Evolutionary conservation across 2,888 invertebrate genomes (phyloP).

Genomic region (Amiota minor): DNA sequence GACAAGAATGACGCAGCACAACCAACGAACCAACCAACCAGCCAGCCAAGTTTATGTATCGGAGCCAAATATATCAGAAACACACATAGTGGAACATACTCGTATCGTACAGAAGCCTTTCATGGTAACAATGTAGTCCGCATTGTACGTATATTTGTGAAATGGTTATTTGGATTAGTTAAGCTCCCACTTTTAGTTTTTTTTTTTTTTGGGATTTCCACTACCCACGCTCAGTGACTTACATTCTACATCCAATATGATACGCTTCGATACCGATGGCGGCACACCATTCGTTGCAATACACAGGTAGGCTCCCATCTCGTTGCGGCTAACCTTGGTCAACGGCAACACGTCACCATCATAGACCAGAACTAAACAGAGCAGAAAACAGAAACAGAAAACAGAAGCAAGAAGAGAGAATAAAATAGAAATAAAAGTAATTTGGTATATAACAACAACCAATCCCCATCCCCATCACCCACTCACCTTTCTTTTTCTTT

Average conservation of each 20-base stretch:
- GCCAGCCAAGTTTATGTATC: neutral
- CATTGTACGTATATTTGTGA: neutral
- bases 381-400: neutral
- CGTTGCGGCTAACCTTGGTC: conserved; percentile 89
- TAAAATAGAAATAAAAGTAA: neutral
- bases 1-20: conserved; percentile 42
- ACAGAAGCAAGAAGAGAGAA: neutral
- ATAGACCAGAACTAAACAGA: conserved; percentile 80
- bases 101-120: neutral
- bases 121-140: neutral
- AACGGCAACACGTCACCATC: conserved; percentile 89
- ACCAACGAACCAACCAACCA: no score
- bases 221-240: conserved; percentile 52
- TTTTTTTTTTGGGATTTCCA: neutral
- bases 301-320: conserved; percentile 75
- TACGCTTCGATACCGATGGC: conserved; percentile 92
- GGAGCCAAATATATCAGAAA: conserved; percentile 23
- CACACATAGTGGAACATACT: neutral
- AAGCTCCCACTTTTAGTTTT: conserved; percentile 9
- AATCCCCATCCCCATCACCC: no score
- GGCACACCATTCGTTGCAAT: conserved; percentile 85
- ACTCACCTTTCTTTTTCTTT: conserved; percentile 87
- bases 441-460: neutral
- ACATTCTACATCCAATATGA: conserved; percentile 94
- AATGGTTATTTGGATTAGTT: neutral